phyloP scores from a whole-genome alignment of 2,888 invertebrate species.

The Oegoconia quadripuncta region DNA sequence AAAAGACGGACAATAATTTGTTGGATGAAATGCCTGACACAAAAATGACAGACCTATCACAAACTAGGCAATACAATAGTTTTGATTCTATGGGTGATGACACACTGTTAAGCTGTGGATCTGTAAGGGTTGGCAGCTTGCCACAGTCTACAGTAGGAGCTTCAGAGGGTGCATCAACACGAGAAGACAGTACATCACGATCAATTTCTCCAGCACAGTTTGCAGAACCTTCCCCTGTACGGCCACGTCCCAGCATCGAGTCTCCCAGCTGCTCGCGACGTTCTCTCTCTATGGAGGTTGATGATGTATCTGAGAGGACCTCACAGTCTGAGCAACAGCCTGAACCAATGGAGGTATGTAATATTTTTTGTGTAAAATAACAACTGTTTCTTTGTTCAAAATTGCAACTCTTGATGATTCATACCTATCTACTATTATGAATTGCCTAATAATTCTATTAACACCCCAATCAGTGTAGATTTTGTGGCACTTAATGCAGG shows the following conservation, averaged over 20 bases:
- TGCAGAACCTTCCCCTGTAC: conserved; percentile 66
- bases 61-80: conserved; percentile 71
- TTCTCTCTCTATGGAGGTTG: conserved; percentile 72
- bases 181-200: conserved; percentile 67
- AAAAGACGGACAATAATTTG: conserved; percentile 68
- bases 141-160: conserved; percentile 57
- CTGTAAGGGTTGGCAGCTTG: conserved; percentile 60
- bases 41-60: conserved; percentile 74
- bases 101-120: conserved; percentile 64
- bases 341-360: conserved; percentile 69
- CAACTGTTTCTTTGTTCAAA: conserved; percentile 12
- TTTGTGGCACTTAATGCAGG: too few species aligned
- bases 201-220: conserved; percentile 71
- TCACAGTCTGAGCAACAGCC: conserved; percentile 63
- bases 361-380: too few species aligned
- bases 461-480: too few species aligned
- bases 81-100: conserved; percentile 75
- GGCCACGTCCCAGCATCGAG: conserved; percentile 52
- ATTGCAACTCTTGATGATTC: background rate
- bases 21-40: conserved; percentile 74
- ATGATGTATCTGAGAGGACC: conserved; percentile 68
- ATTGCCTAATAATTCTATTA: too few species aligned
- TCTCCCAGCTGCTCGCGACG: conserved; percentile 72
- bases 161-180: conserved; percentile 54
- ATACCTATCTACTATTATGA: too few species aligned